These are phyloP conservation scores for Odontesthes bonariensis DNA, from an alignment of 2,113 vertebrate species.

Conservation along the genomic window DNA sequence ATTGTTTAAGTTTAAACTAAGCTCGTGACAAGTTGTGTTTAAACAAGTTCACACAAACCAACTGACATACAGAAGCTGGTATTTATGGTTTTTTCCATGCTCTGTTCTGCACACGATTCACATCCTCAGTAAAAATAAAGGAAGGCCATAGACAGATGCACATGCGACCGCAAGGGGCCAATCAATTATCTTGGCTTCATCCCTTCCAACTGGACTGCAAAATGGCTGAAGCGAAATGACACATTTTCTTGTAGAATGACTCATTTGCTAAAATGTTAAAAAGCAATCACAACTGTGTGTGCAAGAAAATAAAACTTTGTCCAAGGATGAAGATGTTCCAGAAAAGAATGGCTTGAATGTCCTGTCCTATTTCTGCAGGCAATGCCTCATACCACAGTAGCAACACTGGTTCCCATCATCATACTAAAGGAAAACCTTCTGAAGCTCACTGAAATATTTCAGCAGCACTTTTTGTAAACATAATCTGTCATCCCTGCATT, in stretches of 20 bases:
- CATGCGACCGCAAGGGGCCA: too few relatives aligned
- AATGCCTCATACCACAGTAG: background rate
- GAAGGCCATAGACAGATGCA: background rate
- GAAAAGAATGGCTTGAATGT: constrained; percentile 19
- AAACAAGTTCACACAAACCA: background rate
- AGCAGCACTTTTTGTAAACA: constrained; percentile 31
- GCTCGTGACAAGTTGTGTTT: background rate
- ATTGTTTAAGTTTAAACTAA: background rate
- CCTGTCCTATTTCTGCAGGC: constrained; percentile 1
- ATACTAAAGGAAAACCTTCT: constrained; percentile 24
- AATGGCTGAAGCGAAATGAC: background rate
- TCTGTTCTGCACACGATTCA: background rate
- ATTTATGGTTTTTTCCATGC: background rate
- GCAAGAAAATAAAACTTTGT: constrained; percentile 7
- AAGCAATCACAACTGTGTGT: background rate
- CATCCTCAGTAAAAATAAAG: background rate
- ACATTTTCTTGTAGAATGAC: background rate
- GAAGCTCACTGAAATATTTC: constrained; percentile 22
- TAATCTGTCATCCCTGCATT: constrained; percentile 23
- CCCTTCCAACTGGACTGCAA: background rate
- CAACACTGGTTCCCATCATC: constrained; percentile 53
- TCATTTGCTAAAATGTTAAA: background rate
- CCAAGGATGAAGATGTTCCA: constrained; percentile 39
- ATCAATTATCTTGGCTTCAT: background rate
- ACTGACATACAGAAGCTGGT: background rate